Evolutionary conservation across 2,888 invertebrate species (phyloP).

Genomic region (Auanema sp.): DNA sequence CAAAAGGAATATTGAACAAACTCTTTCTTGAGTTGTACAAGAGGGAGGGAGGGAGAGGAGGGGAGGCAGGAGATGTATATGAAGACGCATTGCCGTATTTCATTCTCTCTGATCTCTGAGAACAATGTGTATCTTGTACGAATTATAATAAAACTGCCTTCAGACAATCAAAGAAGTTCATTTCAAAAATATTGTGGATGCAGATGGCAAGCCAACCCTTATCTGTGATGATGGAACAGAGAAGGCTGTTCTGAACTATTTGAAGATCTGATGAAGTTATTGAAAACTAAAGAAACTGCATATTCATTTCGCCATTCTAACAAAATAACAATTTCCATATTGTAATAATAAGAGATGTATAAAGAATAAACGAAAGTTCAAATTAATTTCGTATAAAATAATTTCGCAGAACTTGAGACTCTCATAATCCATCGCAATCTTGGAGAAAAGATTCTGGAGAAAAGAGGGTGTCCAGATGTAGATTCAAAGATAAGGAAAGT

Average conservation of each 20-base stretch:
- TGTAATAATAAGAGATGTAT: too few relatives aligned
- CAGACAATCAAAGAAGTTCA: constrained; percentile 14
- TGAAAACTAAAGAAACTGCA: background rate
- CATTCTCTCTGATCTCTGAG: too few relatives aligned
- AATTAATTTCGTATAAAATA: too few relatives aligned
- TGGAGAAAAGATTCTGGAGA: constrained; percentile 22
- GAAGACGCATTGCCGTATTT: too few relatives aligned
- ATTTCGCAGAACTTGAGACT: constrained; percentile 2
- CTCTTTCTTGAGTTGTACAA: constrained; percentile 5
- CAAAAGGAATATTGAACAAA: background rate
- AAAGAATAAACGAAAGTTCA: too few relatives aligned
- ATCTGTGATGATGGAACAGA: constrained; percentile 12
- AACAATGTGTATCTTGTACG: too few relatives aligned
- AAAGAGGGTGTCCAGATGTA: constrained; percentile 52
- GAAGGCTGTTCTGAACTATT: constrained; percentile 2
- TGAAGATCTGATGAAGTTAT: background rate
- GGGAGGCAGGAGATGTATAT: too few relatives aligned
- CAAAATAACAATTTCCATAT: too few relatives aligned
- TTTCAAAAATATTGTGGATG: constrained; percentile 2
- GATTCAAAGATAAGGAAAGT: too few relatives aligned
- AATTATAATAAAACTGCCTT: too few relatives aligned
- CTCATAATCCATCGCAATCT: too few relatives aligned
- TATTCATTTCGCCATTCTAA: too few relatives aligned
- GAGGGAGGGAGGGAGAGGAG: background rate
- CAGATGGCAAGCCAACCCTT: constrained; percentile 9